These are phyloP conservation scores for Latrodectus geometricus DNA, from an alignment of 1,140 invertebrate genomes.

Conservation along the genomic window DNA sequence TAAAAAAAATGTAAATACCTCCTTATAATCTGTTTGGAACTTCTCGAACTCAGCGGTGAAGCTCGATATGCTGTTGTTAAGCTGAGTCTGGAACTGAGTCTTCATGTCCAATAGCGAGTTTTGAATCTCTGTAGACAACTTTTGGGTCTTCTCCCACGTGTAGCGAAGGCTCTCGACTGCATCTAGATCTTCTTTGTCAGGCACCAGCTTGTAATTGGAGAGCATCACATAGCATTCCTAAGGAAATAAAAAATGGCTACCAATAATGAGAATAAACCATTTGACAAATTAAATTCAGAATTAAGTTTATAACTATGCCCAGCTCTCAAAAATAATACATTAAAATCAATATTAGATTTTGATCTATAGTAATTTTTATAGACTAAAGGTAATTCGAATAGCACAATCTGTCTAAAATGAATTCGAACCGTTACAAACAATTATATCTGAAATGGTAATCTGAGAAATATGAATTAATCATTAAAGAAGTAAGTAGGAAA, in stretches of 20 bases:
- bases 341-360: no score
- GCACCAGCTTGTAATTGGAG: conserved; percentile 85
- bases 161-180: conserved; percentile 91
- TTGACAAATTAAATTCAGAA: no score
- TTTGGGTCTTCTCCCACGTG: conserved; percentile 85
- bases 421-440: no score
- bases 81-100: conserved; percentile 86
- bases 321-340: no score
- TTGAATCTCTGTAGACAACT: conserved; percentile 82
- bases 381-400: no score
- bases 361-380: no score
- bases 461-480: no score
- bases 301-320: no score
- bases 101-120: conserved; percentile 86
- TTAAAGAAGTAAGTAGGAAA: no score
- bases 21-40: conserved; percentile 58
- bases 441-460: no score
- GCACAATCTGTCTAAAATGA: no score
- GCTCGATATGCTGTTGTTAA: conserved; percentile 83
- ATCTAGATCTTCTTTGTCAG: conserved; percentile 89
- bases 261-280: no score
- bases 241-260: conserved; percentile 5
- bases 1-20: conserved; percentile 14
- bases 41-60: conserved; percentile 44
- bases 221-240: conserved; percentile 94